Evolutionary conservation across 2,797 vertebrate species (phyloP).

Genomic region (Cossypha dichroa): DNA sequence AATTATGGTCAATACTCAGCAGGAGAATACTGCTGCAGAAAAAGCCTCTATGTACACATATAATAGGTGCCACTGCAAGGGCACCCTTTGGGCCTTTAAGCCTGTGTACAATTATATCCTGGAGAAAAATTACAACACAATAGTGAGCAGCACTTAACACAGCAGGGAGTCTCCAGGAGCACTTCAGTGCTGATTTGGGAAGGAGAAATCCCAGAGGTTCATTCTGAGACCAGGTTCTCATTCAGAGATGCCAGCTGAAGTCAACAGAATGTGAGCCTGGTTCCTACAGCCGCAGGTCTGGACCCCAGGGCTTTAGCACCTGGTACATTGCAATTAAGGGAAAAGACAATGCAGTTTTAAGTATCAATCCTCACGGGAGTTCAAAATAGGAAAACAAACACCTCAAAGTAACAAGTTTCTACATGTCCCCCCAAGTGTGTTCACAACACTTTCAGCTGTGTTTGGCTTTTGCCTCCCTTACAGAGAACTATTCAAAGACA

Average conservation of each 20-base stretch:
- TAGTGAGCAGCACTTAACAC: background rate
- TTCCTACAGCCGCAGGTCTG: background rate
- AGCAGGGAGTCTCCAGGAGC: background rate
- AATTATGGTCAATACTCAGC: background rate
- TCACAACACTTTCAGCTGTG: background rate
- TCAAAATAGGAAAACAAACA: background rate
- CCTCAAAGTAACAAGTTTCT: background rate
- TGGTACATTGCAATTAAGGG: background rate
- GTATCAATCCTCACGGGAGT: background rate
- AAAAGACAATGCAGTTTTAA: background rate
- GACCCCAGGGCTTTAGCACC: background rate
- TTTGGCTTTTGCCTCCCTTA: background rate
- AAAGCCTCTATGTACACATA: background rate
- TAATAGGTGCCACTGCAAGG: background rate
- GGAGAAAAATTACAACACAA: background rate
- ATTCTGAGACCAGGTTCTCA: background rate
- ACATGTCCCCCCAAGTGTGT: rapidly evolving
- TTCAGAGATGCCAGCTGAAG: background rate
- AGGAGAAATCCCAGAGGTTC: background rate
- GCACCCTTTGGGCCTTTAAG: background rate
- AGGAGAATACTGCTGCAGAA: background rate
- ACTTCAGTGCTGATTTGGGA: background rate
- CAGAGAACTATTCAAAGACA: background rate
- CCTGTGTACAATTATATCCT: background rate
- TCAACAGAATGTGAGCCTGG: background rate